Base-by-base conservation (phyloP, 2,113 vertebrate genomes). In the Tetrao urogallus region DNA sequence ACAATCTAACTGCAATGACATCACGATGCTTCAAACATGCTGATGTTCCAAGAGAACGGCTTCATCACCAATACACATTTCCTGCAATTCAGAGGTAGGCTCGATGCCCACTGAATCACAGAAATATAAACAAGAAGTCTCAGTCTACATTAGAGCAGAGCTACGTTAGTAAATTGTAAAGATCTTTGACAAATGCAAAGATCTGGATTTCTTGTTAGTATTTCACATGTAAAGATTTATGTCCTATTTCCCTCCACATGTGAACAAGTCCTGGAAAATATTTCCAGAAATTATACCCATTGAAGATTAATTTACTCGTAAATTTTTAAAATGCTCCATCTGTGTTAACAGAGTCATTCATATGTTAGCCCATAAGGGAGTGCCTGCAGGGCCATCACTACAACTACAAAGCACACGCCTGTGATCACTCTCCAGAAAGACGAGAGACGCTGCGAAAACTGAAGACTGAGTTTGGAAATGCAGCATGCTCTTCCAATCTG, bases 331-430 rank as follows among this genome's bases (percentile, higher is more conserved):
- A 67, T 9, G 13, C 75, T 78, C 77, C 81, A 82, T 88, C 86
- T 93, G 89, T 57, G 66, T 76, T 89, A 91, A 65, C 38, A 84
- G 74, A 94, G n/a, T 38, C 64, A 38, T 89, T 94, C 57, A n/a
- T 92, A 87, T 52, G 74, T 61, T 89, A 45, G 2, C 74, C 72
- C 70, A 57, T 89, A 87, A 64, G 66, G 77, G 32, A 79, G 24
- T 72, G 63, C 78, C 66, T 63, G 86, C 47, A 15, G 78, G 93
- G 61, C 40, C 84, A 74, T 32, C 57, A n/a, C 0, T 17, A 84
- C 2, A 82, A 42, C 66, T 84, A 63, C 70, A 87, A 93, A 84
- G 81, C 28, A 92, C 25, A 38, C 7, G 65, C 11, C 73, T 93
- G 63, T 65, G 34, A 8, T n/a, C 89, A 72, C 25, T 79, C 66